Base-by-base conservation (phyloP, 1,140 invertebrate genomes). In the Phocides pigmalion region DNA sequence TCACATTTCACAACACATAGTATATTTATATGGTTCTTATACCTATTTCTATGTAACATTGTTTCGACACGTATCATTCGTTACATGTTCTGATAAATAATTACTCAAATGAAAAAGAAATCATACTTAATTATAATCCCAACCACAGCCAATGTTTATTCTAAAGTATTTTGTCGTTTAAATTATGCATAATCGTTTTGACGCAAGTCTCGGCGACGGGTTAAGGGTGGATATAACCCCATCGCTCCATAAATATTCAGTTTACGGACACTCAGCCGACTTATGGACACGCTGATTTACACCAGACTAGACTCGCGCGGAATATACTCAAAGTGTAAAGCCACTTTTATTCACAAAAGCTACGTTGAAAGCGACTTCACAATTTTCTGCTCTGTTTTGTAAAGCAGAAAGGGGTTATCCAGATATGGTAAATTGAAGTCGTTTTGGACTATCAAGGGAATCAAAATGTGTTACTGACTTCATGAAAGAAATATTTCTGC, bases 111-210 rank as follows among this genome's bases (percentile, higher is more conserved):
- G 2, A 22, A 22, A 32, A 3, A 32, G 9, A 32, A 8, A 4
- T 9, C 9, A 32, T 32, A 3, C 8, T 9, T 9, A 32, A 32
- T 4, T 32, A 4, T 8, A 32, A 22, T 6, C 28, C 1, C 3
- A 32, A 32, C 2, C 5, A 8, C 28, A 9, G 8, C 3, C 3
- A 4, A 8, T 35, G 4, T 47, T 19, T 19, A 22, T 47, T 22
- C 19, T 22, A 1, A 11, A 44, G 53, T 71, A 70, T 68, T 77
- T 71, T 58, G 53, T 47, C n/a, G 62, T 44, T 56, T 72, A 72
- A 75, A 78, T 70, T 75, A 75, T 72, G 75, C 62, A 69, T 75
- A 74, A 72, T 69, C 51, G 51, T 72, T 74, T 72, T 72, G 70
- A 70, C 68, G 65, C 65, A 46, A 65, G 63, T 63, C 68, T 68